Evolutionary conservation across 2,888 invertebrate genomes (phyloP).

Genomic region (Limnephilus auricula): DNA sequence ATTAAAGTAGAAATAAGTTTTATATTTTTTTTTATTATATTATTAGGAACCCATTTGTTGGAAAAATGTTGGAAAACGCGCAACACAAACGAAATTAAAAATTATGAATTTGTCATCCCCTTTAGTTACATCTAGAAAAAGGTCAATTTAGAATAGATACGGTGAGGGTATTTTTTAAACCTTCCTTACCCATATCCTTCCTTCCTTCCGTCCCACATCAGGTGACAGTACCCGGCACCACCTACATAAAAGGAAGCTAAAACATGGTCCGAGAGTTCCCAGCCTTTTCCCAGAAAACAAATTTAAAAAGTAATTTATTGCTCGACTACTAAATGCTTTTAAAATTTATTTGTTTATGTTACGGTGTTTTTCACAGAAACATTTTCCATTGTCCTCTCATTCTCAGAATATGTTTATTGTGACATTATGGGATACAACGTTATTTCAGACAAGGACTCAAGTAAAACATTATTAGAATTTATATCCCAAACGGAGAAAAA

Average conservation of each 20-base stretch:
- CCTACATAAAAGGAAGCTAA: not conserved
- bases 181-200: not conserved
- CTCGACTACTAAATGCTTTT: not conserved
- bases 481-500: not conserved
- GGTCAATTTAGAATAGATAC: not conserved
- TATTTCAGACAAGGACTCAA: not conserved
- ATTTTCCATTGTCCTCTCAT: not conserved
- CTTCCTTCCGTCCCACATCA: not conserved
- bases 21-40: too few species aligned
- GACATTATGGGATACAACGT: not conserved
- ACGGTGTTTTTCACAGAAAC: not conserved
- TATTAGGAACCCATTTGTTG: too few species aligned
- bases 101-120: not conserved
- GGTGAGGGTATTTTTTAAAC: not conserved
- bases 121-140: not conserved
- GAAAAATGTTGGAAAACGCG: too few species aligned
- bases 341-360: not conserved
- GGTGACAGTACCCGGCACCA: not conserved
- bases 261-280: not conserved
- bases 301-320: not conserved
- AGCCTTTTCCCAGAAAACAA: not conserved
- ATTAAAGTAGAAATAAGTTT: too few species aligned
- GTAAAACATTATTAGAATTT: not conserved
- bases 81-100: too few species aligned
- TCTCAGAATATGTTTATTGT: not conserved